Base-by-base conservation (phyloP, 2,888 invertebrate species). In the Drosophila hamatofila region DNA sequence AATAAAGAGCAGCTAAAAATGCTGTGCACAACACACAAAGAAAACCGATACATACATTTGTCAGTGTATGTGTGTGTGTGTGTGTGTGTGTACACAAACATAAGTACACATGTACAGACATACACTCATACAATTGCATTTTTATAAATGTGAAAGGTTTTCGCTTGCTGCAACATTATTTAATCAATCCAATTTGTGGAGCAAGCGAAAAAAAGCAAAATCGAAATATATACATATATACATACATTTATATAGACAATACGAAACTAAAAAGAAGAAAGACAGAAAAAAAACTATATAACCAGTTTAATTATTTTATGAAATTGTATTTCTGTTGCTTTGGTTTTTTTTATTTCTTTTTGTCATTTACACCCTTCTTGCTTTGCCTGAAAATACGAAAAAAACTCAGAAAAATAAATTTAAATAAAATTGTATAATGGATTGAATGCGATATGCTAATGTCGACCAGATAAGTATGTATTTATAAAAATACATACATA, bases 141-240 rank as follows among this genome's bases (percentile, higher is more conserved):
- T 70, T 74, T 67, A 72, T 89, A 90, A 86, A 90, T 90, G 86
- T 86, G 90, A 86, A 86, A 86, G 86, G 86, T 86, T 86, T 85
- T 86, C 83, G 90, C 89, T 86, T 86, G 86, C 89, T 90, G 86
- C 86, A 90, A 88, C 89, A 86, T 86, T 86, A 90, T 86, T 90
- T 86, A 86, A 86, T 88, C 86, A 90, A 90, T 80, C 89, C 85
- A 86, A 88, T 85, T 85, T 89, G 90, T 80, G 89, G 83, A 88
- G 88, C 85, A 82, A 68, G 64, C 61, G 88, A 84, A 89, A 83
- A 83, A 49, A 82, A 63, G 57, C 54, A 75, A 83, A 76, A 83
- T 81, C 81, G 58, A 89, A 81, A 77, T 74, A 37, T 37, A 7
- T 33, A 25, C 4, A 83, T 65, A 57, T 77, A 78, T 72, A 86